Evolutionary conservation across 2,888 invertebrate genomes (phyloP).

Genomic region (Machimus rusticus): DNA sequence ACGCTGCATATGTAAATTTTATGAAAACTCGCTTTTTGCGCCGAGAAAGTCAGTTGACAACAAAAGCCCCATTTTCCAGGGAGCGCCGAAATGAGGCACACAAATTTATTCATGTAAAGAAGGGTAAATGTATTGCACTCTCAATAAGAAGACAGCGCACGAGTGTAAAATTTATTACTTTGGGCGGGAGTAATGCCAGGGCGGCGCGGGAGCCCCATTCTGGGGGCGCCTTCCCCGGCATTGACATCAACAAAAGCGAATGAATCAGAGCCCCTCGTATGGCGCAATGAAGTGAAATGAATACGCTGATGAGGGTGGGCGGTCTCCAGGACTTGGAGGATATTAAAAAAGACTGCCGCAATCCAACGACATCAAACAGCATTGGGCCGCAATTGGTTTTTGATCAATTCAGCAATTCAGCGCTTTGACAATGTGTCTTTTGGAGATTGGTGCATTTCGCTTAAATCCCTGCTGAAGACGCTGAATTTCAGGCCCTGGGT

Average conservation of each 20-base stretch:
- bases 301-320: not conserved
- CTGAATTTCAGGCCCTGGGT: not conserved
- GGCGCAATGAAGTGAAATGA: slow-evolving; percentile 15
- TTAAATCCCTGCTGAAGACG: not conserved
- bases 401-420: not conserved
- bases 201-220: not conserved
- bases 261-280: not conserved
- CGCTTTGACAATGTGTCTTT: not conserved
- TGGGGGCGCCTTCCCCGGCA: not conserved
- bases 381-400: not conserved
- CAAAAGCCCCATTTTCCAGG: slow-evolving; percentile 15
- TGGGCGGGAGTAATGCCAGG: not conserved
- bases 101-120: slow-evolving; percentile 30
- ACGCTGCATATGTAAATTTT: slow-evolving; percentile 27
- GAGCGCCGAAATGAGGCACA: slow-evolving; percentile 19
- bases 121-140: slow-evolving; percentile 36
- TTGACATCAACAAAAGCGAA: not conserved
- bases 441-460: not conserved
- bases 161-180: slow-evolving; percentile 40
- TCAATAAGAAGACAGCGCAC: slow-evolving; percentile 14
- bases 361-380: not conserved
- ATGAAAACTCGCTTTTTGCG: slow-evolving; percentile 25
- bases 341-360: not conserved
- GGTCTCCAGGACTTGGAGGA: not conserved
- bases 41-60: slow-evolving; percentile 26